Percentiles rank a stretch among this genome's conserved stretches.
Conservation (phyloP, 1,140 invertebrate genomes). For the Triops cancriformis region DNA sequence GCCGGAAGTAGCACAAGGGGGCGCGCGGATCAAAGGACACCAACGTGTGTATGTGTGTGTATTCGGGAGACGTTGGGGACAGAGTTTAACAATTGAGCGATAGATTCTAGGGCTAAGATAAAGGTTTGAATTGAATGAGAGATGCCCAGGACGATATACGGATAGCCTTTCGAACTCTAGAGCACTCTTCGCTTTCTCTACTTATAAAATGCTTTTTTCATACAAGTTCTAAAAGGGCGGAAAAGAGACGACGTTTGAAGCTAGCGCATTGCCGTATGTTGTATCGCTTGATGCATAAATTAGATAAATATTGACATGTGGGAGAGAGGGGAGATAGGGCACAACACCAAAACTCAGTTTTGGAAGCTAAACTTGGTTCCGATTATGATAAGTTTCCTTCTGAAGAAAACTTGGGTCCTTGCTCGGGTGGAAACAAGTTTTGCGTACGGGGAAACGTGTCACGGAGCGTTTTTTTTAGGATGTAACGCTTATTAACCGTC, state of each 20-base stretch:
- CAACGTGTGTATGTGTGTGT: neutral
- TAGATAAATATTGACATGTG: conserved; percentile 11
- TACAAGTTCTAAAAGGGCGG: neutral
- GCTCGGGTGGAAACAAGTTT: neutral
- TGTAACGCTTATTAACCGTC: neutral
- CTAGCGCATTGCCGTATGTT: neutral
- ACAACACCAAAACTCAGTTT: neutral
- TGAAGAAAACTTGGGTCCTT: neutral
- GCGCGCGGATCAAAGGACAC: neutral
- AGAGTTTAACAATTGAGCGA: neutral
- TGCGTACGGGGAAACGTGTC: too few relatives aligned
- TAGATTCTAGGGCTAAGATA: neutral
- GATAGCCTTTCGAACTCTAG: neutral
- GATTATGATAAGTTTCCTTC: neutral
- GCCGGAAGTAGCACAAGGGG: conserved; percentile 2
- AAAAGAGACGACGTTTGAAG: neutral
- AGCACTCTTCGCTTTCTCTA: neutral
- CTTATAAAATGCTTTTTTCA: neutral
- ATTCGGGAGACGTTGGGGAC: neutral
- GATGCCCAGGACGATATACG: neutral
- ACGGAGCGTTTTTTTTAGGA: neutral
- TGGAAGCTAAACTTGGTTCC: neutral
- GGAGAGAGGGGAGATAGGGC: neutral
- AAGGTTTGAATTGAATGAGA: neutral
- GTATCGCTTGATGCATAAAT: conserved; percentile 10